phyloP scores from a whole-genome alignment of 2,113 vertebrate genomes.

The Corythornis cristatus region DNA sequence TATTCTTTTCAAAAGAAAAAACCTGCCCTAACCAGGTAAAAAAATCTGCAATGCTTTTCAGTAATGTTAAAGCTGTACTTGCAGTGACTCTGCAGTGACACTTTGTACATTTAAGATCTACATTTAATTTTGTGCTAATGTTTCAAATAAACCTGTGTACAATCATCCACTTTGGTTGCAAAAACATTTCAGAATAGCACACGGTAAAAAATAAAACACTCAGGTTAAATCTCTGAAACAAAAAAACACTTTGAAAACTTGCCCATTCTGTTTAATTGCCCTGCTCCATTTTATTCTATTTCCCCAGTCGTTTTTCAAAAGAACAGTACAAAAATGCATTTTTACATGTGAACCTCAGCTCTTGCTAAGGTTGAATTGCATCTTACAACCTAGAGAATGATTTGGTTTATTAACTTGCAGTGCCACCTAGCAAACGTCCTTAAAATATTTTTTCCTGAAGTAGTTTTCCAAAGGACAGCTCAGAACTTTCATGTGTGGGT shows the following conservation, averaged over 20 bases:
- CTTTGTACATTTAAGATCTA: not conserved
- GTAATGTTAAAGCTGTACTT: not conserved
- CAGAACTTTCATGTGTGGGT: not conserved
- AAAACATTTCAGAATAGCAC: not conserved
- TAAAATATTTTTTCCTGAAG: not conserved
- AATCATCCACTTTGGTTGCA: not conserved
- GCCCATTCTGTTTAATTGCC: not conserved
- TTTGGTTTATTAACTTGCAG: conserved; percentile 49
- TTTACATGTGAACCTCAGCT: not conserved
- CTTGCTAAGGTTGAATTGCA: not conserved
- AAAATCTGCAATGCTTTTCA: not conserved
- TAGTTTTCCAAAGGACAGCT: not conserved
- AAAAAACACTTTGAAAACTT: not conserved
- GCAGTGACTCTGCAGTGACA: not conserved
- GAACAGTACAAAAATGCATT: not conserved
- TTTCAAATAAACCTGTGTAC: not conserved
- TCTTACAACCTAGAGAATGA: not conserved
- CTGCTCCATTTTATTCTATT: not conserved
- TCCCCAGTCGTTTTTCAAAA: not conserved
- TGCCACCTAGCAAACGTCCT: conserved; percentile 62
- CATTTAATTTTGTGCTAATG: not conserved
- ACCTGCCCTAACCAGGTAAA: not conserved
- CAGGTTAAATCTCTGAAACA: not conserved
- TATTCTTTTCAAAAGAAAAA: not conserved
- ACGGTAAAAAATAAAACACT: not conserved